phyloP scores from a whole-genome alignment of 2,113 vertebrate species.

The Corythornis cristatus region DNA sequence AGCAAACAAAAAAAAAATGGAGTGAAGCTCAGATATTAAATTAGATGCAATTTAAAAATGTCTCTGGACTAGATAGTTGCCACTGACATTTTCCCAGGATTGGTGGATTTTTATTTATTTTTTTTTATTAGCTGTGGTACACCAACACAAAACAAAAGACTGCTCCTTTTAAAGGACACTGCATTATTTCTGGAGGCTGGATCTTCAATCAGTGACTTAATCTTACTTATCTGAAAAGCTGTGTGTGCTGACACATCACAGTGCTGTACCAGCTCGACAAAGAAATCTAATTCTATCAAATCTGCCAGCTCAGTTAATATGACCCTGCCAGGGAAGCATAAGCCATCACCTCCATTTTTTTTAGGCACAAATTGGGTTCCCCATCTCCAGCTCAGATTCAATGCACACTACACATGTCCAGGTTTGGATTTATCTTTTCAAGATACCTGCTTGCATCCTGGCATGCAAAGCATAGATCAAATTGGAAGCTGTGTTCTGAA shows the following conservation, averaged over 20 bases:
- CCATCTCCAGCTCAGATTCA: not conserved
- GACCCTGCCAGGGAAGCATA: not conserved
- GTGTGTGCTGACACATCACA: constrained; percentile 47
- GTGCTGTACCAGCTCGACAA: not conserved
- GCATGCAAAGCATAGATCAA: not conserved
- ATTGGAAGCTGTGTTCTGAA: not conserved
- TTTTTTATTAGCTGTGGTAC: not conserved
- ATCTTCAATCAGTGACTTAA: constrained; percentile 25
- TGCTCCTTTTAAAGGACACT: not conserved
- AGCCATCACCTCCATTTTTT: not conserved
- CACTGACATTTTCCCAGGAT: not conserved
- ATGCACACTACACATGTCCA: fast-evolving
- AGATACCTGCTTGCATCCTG: not conserved
- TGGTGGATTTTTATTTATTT: not conserved
- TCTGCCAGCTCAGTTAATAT: constrained; percentile 45
- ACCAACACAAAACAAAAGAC: not conserved
- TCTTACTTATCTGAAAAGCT: constrained; percentile 36
- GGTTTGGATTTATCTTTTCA: not conserved
- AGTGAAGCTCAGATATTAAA: not conserved
- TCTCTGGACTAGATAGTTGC: not conserved
- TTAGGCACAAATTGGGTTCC: not conserved
- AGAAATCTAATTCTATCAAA: constrained; percentile 47
- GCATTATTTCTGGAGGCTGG: not conserved
- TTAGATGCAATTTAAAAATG: not conserved
- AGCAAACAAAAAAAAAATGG: not conserved